Conservation (phyloP, 2,888 invertebrate species). For the Scaptomyza polygonia region DNA sequence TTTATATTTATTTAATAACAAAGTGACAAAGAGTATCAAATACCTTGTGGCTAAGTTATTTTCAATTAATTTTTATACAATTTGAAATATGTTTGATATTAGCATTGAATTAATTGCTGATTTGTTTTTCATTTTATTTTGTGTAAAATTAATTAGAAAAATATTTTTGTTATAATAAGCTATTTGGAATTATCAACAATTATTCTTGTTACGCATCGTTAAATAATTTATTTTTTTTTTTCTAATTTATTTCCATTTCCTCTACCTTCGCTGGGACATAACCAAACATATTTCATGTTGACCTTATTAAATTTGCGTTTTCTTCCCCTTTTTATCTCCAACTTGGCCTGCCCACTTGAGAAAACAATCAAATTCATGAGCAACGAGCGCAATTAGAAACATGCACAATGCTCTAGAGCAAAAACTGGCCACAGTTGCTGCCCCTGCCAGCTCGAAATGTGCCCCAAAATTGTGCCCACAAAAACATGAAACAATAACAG, state of each 20-base stretch:
- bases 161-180: too few species aligned
- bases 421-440: not conserved
- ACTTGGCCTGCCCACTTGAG: not conserved
- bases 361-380: constrained; percentile 20
- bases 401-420: constrained; percentile 7
- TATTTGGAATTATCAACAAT: not conserved
- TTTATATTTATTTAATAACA: not conserved
- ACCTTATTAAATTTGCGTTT: constrained; percentile 13
- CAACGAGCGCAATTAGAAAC: constrained; percentile 44
- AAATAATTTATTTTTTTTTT: not conserved
- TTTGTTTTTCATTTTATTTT: not conserved
- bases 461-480: not conserved
- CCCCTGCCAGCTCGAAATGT: not conserved
- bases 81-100: not conserved
- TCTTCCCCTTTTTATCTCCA: constrained; percentile 4
- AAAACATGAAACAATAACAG: constrained; percentile 28
- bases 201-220: not conserved
- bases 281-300: constrained; percentile 4
- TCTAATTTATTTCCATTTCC: not conserved
- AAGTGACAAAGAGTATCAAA: not conserved
- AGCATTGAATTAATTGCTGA: not conserved
- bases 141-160: too few species aligned
- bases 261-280: not conserved
- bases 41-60: not conserved
- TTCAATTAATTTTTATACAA: not conserved